These are phyloP conservation scores for Phenacoccus solenopsis DNA, from an alignment of 1,140 invertebrate genomes.

Conservation along the genomic window DNA sequence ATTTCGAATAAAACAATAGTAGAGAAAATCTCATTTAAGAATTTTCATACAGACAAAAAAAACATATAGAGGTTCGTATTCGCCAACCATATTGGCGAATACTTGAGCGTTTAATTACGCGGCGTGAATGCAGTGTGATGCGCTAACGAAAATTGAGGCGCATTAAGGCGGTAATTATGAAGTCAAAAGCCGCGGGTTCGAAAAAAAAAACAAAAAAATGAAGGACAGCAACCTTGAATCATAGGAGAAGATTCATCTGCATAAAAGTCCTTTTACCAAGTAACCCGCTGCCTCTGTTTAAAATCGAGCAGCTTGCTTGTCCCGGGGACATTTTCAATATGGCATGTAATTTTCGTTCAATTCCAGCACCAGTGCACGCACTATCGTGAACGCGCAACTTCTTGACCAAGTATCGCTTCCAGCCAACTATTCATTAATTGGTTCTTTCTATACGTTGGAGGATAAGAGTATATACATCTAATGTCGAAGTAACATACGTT, in stretches of 20 bases:
- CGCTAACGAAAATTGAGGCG: neutral
- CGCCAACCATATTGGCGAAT: constrained; percentile 1
- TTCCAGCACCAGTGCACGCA: constrained; percentile 10
- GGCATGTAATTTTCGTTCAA: constrained; percentile 15
- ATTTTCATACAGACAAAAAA: neutral
- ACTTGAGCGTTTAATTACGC: neutral
- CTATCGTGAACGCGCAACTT: neutral
- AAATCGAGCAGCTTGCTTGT: constrained; percentile 10
- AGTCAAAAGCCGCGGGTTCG: neutral
- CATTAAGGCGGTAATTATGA: neutral
- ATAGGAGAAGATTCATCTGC: constrained; percentile 8
- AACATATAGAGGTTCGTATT: too few species aligned
- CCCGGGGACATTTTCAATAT: constrained; percentile 15
- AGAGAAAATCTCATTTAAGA: neutral
- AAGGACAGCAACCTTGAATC: neutral
- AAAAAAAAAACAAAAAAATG: too few species aligned
- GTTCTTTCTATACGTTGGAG: neutral
- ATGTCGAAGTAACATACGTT: neutral
- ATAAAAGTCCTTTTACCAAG: constrained; percentile 16
- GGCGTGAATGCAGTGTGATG: neutral
- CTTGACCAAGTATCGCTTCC: constrained; percentile 6
- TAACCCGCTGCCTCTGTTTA: constrained; percentile 14
- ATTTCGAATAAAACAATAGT: neutral
- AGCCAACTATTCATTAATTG: constrained; percentile 11
- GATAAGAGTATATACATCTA: neutral